phyloP scores from a whole-genome alignment of 2,797 vertebrate species.

The Cyprinella venusta region DNA sequence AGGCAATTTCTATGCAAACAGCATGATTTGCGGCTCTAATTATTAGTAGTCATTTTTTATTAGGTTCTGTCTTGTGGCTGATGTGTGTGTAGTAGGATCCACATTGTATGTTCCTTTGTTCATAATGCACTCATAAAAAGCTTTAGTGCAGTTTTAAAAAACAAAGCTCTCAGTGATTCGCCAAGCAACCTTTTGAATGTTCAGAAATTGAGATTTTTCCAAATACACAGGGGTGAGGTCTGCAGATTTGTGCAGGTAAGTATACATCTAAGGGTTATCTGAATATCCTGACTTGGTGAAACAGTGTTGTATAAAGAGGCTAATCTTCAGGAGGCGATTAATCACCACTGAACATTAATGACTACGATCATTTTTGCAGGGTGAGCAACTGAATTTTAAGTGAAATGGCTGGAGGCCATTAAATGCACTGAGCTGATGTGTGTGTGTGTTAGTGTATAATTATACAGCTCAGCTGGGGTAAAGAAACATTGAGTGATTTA shows the following conservation, averaged over 20 bases:
- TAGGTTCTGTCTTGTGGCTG: constrained; percentile 14
- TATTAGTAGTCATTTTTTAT: constrained; percentile 37
- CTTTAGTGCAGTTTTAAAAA: neutral
- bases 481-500: constrained; percentile 32
- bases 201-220: neutral
- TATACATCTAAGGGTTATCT: constrained; percentile 31
- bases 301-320: constrained; percentile 43
- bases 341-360: constrained; percentile 57
- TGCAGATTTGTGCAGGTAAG: constrained; percentile 12
- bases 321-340: constrained; percentile 50
- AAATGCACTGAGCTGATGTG: constrained; percentile 26
- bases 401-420: constrained; percentile 46
- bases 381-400: constrained; percentile 54
- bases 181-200: neutral
- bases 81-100: neutral
- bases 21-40: constrained; percentile 10
- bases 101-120: neutral
- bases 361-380: constrained; percentile 56
- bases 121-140: constrained; percentile 1
- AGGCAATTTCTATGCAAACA: constrained; percentile 33
- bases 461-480: constrained; percentile 44
- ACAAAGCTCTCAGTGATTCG: neutral
- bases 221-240: neutral
- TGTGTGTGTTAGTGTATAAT: constrained; percentile 32
- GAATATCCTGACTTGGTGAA: constrained; percentile 28